Evolutionary conservation across 2,888 invertebrate genomes (phyloP), one percentile per base, ranked within the genome.

Genomic region (Onchidella celtica): DNA sequence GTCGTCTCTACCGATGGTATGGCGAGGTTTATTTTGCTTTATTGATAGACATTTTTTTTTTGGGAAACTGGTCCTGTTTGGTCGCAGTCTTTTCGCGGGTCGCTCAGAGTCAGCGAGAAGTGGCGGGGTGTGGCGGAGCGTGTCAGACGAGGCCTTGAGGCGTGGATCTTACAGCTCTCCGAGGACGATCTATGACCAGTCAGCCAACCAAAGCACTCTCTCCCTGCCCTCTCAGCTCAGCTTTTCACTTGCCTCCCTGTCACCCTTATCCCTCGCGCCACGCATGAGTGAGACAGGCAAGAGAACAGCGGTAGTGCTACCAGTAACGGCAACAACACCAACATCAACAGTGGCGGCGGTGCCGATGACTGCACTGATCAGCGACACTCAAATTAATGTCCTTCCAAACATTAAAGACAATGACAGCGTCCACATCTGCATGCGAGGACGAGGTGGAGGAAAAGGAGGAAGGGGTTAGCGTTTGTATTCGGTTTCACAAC

Each of bases 171-270:
- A n/a, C 27, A 14, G n/a, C n/a, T n/a, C n/a, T n/a, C n/a, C n/a
- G n/a, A n/a, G 38, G 3, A 14, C 61, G 59, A 36, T 4, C 17
- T 38, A 29, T 72, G 3, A 68, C 34, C 55, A 27, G 29, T 3
- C 74, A 27, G 61, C 57, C 73, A 73, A 59, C 61, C 74, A 24
- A 40, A 38, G 14, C 61, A 61, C 38, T 61, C 21, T 34, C 61
- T 74, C 36, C 24, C 27, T 27, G 27, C 27, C 17, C 24, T 59
- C 61, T 32, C n/a, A n/a, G n/a, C n/a, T n/a, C n/a, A n/a, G n/a
- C n/a, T n/a, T n/a, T 70, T 27, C 3, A 29, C 32, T 17, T 21
- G 21, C 47, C 32, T 27, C 40, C 9, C n/a, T n/a, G 24, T 68
- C 14, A 21, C 36, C 24, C 3, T 14, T 21, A n/a, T 3, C 55